phyloP scores from a whole-genome alignment of 2,113 vertebrate species.

The Nyctibius bracteatus region DNA sequence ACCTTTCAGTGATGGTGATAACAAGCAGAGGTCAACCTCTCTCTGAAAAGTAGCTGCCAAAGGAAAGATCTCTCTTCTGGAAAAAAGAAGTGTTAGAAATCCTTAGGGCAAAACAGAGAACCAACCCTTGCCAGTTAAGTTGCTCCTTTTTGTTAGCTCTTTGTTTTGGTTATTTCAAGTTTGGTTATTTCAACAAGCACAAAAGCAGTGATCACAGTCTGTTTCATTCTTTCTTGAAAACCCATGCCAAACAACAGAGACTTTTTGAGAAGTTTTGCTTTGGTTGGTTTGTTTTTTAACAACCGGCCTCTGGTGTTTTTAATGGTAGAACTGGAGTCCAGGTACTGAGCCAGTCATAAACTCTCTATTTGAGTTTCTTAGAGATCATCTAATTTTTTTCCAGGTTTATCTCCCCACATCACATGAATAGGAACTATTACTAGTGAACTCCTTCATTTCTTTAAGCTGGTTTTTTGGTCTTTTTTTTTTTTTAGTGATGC shows the following conservation, averaged over 20 bases:
- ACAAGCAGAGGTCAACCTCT: slow-evolving; percentile 13
- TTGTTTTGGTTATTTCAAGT: not conserved
- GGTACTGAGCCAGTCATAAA: not conserved
- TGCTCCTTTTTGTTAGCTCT: not conserved
- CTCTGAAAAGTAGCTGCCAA: not conserved
- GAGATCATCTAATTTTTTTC: not conserved
- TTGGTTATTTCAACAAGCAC: too few relatives aligned
- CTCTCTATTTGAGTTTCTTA: not conserved
- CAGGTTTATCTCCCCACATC: not conserved
- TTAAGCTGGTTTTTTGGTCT: not conserved
- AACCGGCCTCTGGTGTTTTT: not conserved
- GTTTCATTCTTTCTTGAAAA: not conserved
- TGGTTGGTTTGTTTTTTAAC: not conserved
- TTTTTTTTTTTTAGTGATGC: not conserved
- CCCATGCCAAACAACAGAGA: not conserved
- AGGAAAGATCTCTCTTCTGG: not conserved
- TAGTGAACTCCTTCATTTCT: not conserved
- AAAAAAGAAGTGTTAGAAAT: not conserved
- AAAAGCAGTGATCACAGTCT: not conserved
- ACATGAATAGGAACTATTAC: not conserved
- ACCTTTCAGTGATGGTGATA: not conserved
- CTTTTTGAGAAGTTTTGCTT: not conserved
- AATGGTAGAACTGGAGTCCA: not conserved
- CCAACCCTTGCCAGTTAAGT: not conserved
- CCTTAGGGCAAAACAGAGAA: not conserved